phyloP scores from a whole-genome alignment of 92 coral and sea anemone species.

The Isaurus tuberculatus region DNA sequence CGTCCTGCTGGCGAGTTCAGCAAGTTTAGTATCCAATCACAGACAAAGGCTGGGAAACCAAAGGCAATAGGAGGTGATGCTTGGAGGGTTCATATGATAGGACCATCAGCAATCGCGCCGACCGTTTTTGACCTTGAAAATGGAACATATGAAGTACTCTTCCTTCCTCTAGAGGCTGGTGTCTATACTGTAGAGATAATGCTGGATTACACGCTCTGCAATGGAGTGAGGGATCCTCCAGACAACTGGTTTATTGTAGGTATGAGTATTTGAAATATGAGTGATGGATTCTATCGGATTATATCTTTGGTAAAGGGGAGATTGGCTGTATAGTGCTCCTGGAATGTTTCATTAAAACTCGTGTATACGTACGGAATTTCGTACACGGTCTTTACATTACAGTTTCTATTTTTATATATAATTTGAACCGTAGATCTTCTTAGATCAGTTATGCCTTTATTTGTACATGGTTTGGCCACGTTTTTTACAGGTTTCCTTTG shows the following conservation, averaged over 20 bases:
- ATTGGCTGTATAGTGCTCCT: too few relatives aligned
- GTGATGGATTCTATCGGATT: neutral
- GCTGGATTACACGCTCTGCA: constrained; percentile 45
- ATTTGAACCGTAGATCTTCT: too few relatives aligned
- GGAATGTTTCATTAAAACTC: too few relatives aligned
- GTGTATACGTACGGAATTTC: too few relatives aligned
- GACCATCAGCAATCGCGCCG: constrained; percentile 42
- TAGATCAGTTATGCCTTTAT: too few relatives aligned
- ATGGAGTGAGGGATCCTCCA: constrained; percentile 44
- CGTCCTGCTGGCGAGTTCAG: constrained; percentile 52
- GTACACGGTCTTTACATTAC: too few relatives aligned
- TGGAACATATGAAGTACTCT: constrained; percentile 44
- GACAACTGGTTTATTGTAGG: constrained; percentile 46
- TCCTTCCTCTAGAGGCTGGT: constrained; percentile 43
- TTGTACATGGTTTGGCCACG: too few relatives aligned
- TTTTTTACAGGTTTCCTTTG: too few relatives aligned
- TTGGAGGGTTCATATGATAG: constrained; percentile 45
- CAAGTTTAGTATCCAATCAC: constrained; percentile 37
- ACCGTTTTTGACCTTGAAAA: constrained; percentile 29
- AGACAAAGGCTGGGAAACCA: constrained; percentile 12
- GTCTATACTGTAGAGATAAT: constrained; percentile 40
- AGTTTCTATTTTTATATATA: too few relatives aligned
- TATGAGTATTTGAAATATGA: neutral
- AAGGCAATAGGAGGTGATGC: constrained; percentile 51
- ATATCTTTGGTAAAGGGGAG: neutral